Conservation (phyloP, 2,113 vertebrate genomes). For the Pyxicephalus adspersus region DNA sequence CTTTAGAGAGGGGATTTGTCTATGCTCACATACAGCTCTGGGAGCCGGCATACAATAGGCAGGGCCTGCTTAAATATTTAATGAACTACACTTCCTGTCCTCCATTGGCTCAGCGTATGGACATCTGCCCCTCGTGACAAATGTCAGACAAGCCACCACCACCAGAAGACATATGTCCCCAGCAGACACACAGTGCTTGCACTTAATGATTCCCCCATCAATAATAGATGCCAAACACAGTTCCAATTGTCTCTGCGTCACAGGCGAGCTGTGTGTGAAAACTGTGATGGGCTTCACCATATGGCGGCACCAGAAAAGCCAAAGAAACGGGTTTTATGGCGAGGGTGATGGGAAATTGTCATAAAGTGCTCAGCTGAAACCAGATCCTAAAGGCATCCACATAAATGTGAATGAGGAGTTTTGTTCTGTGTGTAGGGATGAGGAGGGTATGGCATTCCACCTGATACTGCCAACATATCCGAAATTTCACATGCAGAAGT, state of each 20-base stretch:
- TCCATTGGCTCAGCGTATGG: background rate
- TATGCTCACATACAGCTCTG: background rate
- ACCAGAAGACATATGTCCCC: constrained; percentile 69
- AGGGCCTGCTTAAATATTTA: constrained; percentile 34
- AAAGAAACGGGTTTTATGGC: background rate
- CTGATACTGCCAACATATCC: too few relatives aligned
- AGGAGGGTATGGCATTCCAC: too few relatives aligned
- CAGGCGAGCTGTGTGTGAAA: constrained; percentile 76
- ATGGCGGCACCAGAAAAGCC: constrained; percentile 73
- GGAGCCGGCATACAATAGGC: constrained; percentile 5
- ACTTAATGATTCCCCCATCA: constrained; percentile 81
- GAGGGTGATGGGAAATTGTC: background rate
- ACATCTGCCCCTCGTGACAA: constrained; percentile 26
- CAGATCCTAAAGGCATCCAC: background rate
- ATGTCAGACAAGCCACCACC: background rate
- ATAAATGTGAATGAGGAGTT: background rate
- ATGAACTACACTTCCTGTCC: background rate
- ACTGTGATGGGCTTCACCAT: constrained; percentile 81
- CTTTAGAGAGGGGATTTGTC: constrained; percentile 22
- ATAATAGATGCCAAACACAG: constrained; percentile 77
- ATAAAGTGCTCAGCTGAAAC: background rate
- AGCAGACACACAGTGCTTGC: constrained; percentile 78
- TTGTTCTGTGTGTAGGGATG: too few relatives aligned
- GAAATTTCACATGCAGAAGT: too few relatives aligned
- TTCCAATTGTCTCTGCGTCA: constrained; percentile 76